Conservation (phyloP, 2,113 vertebrate species). For the Meleagris gallopavo region DNA sequence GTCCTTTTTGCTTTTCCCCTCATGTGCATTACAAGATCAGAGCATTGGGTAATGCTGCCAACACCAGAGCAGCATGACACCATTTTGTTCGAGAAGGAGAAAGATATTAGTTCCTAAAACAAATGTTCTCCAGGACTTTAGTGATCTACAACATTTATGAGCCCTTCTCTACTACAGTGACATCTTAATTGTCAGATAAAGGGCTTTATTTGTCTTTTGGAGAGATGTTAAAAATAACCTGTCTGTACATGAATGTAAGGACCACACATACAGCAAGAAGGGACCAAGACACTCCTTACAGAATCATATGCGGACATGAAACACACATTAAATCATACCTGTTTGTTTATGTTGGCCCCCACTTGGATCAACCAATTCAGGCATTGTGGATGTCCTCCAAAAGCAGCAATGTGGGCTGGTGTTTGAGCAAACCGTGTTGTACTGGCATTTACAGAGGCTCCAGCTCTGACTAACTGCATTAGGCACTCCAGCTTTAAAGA, state of each 20-base stretch:
- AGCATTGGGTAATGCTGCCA: neutral
- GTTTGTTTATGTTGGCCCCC: slow-evolving; percentile 92
- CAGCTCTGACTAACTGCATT: slow-evolving; percentile 89
- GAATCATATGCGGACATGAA: neutral
- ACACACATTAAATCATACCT: slow-evolving; percentile 78
- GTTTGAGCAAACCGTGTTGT: slow-evolving; percentile 94
- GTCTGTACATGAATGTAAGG: neutral
- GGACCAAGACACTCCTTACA: neutral
- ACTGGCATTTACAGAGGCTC: slow-evolving; percentile 88
- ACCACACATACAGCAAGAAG: neutral
- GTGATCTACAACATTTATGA: neutral
- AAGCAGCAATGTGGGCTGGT: slow-evolving; percentile 92
- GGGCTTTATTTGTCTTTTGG: too few relatives aligned
- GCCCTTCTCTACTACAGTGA: neutral
- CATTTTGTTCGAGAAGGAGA: neutral
- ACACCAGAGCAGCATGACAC: neutral
- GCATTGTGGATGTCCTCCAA: slow-evolving; percentile 94
- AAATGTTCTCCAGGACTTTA: neutral
- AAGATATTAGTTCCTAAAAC: neutral
- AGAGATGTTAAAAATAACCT: neutral
- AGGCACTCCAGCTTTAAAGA: slow-evolving; percentile 91
- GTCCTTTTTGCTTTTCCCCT: neutral
- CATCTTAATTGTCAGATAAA: neutral
- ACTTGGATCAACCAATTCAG: slow-evolving; percentile 93
- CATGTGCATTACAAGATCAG: neutral